Percentiles rank a stretch among this genome's conserved stretches.
Evolutionary conservation across 2,888 invertebrate species (phyloP).

Genomic region (Xylota sylvarum): DNA sequence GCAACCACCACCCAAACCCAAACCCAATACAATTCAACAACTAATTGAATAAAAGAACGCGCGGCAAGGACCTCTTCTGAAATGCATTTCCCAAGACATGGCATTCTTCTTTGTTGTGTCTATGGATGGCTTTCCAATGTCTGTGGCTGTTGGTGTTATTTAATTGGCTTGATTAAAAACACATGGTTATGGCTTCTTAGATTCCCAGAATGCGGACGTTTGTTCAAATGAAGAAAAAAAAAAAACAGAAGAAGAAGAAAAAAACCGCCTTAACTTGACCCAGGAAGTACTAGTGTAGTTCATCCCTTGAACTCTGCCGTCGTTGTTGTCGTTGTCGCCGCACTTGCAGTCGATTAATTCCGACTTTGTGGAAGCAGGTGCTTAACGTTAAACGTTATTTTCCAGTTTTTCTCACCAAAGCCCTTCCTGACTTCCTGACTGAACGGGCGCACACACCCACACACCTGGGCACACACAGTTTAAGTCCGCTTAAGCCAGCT

Average conservation of each 20-base stretch:
- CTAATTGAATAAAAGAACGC: conserved; percentile 59
- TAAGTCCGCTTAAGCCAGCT: conserved; percentile 1
- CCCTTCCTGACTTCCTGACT: conserved; percentile 36
- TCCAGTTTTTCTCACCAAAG: conserved; percentile 23
- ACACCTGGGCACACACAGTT: conserved; percentile 46
- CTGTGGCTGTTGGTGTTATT: conserved; percentile 21
- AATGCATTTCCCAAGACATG: conserved; percentile 39
- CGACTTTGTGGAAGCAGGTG: conserved; percentile 53
- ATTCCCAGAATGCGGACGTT: conserved; percentile 32
- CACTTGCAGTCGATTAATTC: conserved; percentile 62
- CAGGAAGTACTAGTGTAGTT: conserved; percentile 19
- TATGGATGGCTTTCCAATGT: conserved; percentile 44
- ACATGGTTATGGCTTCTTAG: conserved; percentile 65
- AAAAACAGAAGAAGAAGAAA: too few relatives aligned
- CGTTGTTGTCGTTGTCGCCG: too few relatives aligned
- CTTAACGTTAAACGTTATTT: conserved; percentile 42
- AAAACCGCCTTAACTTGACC: conserved; percentile 5
- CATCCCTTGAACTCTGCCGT: background rate
- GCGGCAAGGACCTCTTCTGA: conserved; percentile 22
- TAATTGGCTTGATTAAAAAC: conserved; percentile 72
- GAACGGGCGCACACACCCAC: conserved; percentile 12
- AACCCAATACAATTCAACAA: conserved; percentile 39
- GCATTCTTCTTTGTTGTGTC: conserved; percentile 22
- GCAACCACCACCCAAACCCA: background rate
- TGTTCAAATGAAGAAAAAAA: background rate